A percentile compares a stretch with the other conserved stretches of the same genome.
Conservation (phyloP, 2,113 vertebrate genomes). For the Cavia aperea region DNA sequence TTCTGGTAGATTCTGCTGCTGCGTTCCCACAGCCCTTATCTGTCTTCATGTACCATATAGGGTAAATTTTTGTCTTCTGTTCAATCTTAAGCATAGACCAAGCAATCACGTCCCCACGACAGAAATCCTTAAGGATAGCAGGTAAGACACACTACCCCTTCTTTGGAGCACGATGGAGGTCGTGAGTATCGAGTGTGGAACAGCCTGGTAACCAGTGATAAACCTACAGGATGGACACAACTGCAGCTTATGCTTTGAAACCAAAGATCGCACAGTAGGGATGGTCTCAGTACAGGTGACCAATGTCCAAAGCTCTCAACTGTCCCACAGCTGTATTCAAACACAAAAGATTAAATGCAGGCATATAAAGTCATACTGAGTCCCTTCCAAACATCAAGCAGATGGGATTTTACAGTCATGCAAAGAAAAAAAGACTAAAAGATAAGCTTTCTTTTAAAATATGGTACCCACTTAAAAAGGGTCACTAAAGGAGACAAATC, state of each 20-base stretch:
- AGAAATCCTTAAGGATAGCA: not conserved
- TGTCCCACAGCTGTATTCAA: not conserved
- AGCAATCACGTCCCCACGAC: not conserved
- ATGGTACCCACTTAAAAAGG: not conserved
- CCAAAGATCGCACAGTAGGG: not conserved
- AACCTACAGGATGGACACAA: not conserved
- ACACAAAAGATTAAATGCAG: not conserved
- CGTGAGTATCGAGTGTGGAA: not conserved
- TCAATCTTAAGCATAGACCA: not conserved
- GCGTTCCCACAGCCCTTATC: not conserved
- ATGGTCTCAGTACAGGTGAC: not conserved
- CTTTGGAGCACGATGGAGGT: not conserved
- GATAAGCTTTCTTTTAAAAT: not conserved
- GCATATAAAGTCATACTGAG: not conserved
- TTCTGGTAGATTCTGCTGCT: not conserved
- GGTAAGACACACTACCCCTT: not conserved
- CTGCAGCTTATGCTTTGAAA: not conserved
- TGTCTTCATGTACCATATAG: not conserved
- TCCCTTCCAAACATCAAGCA: not conserved
- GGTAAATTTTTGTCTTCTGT: not conserved
- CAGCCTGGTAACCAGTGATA: not conserved
- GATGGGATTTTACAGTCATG: not conserved
- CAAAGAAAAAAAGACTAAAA: not conserved
- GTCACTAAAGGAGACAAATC: not conserved
- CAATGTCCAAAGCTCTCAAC: conserved; percentile 11